A percentile compares a stretch with the other conserved stretches of the same genome.
phyloP scores from a whole-genome alignment of 2,888 invertebrate genomes.

The Steromphala cineraria region DNA sequence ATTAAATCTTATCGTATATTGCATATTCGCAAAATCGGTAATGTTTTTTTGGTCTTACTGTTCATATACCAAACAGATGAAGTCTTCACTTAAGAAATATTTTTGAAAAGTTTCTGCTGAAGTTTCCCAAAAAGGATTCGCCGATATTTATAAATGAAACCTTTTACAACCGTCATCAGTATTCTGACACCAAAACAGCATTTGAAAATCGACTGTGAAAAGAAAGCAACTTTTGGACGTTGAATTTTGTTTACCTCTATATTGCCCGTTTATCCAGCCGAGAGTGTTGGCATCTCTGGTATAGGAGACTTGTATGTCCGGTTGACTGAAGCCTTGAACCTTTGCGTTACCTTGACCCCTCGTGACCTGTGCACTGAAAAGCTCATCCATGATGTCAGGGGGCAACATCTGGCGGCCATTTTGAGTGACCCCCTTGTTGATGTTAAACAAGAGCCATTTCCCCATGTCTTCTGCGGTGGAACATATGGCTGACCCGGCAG shows the following conservation, averaged over 20 bases:
- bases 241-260: conserved; percentile 63
- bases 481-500: conserved; percentile 39
- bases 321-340: conserved; percentile 35
- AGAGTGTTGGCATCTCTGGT: conserved; percentile 47
- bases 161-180: too few relatives aligned
- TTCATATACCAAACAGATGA: too few relatives aligned
- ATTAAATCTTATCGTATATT: too few relatives aligned
- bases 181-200: too few relatives aligned
- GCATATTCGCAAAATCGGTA: too few relatives aligned
- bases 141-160: too few relatives aligned
- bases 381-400: conserved; percentile 29
- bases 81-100: too few relatives aligned
- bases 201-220: too few relatives aligned
- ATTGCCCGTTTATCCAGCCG: conserved; percentile 59
- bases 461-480: conserved; percentile 55
- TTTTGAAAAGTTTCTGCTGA: too few relatives aligned
- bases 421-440: conserved; percentile 31
- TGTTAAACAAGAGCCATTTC: conserved; percentile 53
- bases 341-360: conserved; percentile 27
- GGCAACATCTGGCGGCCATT: conserved; percentile 30
- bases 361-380: conserved; percentile 35
- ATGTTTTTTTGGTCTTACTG: too few relatives aligned
- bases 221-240: too few relatives aligned
- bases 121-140: too few relatives aligned
- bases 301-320: conserved; percentile 45